Conservation (phyloP, 2,797 vertebrate species). For the Catharus ustulatus region DNA sequence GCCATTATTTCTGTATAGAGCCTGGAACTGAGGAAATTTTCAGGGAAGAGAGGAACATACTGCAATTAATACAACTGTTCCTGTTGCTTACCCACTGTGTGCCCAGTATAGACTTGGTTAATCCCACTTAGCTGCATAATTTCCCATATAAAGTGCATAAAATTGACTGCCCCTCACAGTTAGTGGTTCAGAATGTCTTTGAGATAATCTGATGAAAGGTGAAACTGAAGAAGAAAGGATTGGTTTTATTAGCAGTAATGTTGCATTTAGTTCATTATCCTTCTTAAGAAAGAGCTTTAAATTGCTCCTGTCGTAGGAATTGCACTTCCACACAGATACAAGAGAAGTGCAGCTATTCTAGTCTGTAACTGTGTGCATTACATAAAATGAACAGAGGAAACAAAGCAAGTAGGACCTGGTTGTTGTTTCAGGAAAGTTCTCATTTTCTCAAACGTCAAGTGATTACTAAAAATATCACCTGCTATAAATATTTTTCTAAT, state of each 20-base stretch:
- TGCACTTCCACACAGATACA: background rate
- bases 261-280: background rate
- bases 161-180: background rate
- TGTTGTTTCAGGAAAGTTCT: background rate
- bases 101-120: background rate
- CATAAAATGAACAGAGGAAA: background rate
- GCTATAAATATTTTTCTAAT: background rate
- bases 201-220: background rate
- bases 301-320: background rate
- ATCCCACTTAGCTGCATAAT: background rate
- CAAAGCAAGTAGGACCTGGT: background rate
- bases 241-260: background rate
- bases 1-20: background rate
- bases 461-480: background rate
- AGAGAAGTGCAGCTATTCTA: background rate
- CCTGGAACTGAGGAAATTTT: background rate
- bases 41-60: background rate
- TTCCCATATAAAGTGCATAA: background rate
- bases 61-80: background rate
- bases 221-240: constrained; percentile 10
- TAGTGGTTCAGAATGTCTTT: background rate
- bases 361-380: background rate
- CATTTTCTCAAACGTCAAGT: background rate
- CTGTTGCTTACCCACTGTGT: background rate
- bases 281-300: background rate